Evolutionary conservation across 2,888 invertebrate species (phyloP), one percentile per base, ranked within the genome.

Genomic region (Leptinotarsa tumamoca): DNA sequence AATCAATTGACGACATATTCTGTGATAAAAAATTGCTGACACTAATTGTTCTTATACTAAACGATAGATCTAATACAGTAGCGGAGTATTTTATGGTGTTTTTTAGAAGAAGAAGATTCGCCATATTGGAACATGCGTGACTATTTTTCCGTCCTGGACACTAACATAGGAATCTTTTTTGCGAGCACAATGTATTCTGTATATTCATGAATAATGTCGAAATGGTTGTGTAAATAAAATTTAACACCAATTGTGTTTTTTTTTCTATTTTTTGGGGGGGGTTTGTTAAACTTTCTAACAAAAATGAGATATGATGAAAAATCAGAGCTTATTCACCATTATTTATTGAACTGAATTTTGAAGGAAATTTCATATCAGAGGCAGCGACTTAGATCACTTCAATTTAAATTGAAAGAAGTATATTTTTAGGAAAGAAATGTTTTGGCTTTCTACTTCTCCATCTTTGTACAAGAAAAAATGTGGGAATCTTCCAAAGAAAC

Each of bases 201-300:
- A 82, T 82, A 83, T 82, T 82, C 78, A 79, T 83, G 80, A 82
- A 82, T 82, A 78, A 80, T 83, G 81, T 82, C 80, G 78, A 82
- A 80, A 82, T 78, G 83, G 82, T 84, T 84, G 83, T 84, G 83
- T 84, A 82, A 79, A 83, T 80, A 81, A 82, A 82, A 71, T 68
- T 79, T 82, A 82, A 83, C 81, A 80, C 79, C 75, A 81, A 76
- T 71, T 73, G 66, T 79, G 66, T 72, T 75, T 72, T 75, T 74
- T 73, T 74, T 18, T 43, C 5, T 1, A 1, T 54, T 52, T 4
- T 18, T 43, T 43, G 10, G 43, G 43, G 43, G 21, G 43, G 10
- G 0, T 43, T 33, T 33, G 33, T 33, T 33, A 10, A 33, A 33
- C 10, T 10, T 33, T 33, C 33, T 10, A 33, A 33, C 10, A 33